Base-by-base conservation (phyloP, 1,140 invertebrate genomes). In the Drosophila asahinai region DNA sequence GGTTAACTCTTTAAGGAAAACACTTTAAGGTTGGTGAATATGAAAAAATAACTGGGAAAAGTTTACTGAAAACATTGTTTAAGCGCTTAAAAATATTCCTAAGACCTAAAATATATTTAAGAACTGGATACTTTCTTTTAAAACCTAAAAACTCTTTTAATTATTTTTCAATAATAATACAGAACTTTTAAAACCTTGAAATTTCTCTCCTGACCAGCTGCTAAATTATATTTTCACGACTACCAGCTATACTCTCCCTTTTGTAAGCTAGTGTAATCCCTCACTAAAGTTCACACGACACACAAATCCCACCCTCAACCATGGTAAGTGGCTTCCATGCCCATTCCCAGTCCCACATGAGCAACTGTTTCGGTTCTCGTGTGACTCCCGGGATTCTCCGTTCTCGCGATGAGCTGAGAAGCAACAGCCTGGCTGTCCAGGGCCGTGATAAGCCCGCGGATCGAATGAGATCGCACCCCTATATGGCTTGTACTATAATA, bases 361-460 rank as follows among this genome's bases (percentile, higher is more conserved):
- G 52, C 83, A 89, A 81, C 78, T 89, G 84, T 51, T 48, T 49
- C 52, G 55, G 78, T 89, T 89, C 84, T 89, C 84, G 84, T 89
- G 84, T 89, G 84, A 89, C 87, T 84, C 71, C 78, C 61, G 17
- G 17, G 33, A 27, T 43, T 57, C 63, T 52, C 62, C 17, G 52
- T 71, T 67, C 67, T 45, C 63, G 61, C 67, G 49, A 40, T 9
- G 62, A 36, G 27, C 70, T 86, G 76, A 60, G 84, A 86, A 86
- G 80, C 82, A 62, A 68, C 77, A 68, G 81, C 51, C 40, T 60
- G 64, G 59, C 33, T 60, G 58, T 63, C 72, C 64, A 57, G 58
- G 43, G 54, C 60, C 40, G 47, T 66, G 49, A 55, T 49, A 54
- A 72, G 60, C 58, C 77, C 77, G n/a, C 45, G 47, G 47, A 79